Evolutionary conservation across 2,797 vertebrate species (phyloP).

Genomic region (Dicrostonyx torquatus): DNA sequence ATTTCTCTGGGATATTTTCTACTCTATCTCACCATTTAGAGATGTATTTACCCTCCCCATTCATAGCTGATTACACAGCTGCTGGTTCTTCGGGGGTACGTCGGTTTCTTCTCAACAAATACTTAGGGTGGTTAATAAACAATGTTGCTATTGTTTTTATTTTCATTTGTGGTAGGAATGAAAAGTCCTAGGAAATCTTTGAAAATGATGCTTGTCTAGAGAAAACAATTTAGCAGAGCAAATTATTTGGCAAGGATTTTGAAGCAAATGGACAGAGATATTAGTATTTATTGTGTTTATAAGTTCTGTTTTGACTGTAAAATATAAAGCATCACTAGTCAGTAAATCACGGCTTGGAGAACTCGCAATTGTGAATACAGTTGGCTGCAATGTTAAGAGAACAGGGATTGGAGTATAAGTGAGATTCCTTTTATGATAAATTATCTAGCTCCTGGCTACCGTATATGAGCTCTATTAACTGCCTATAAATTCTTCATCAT

Average conservation of each 20-base stretch:
- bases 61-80: neutral
- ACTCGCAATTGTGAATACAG: slow-evolving; percentile 82
- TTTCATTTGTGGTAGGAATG: slow-evolving; percentile 43
- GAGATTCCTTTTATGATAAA: slow-evolving; percentile 86
- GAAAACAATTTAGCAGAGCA: slow-evolving; percentile 54
- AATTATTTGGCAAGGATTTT: slow-evolving; percentile 66
- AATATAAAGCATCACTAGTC: slow-evolving; percentile 80
- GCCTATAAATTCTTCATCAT: slow-evolving; percentile 87
- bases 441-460: slow-evolving; percentile 87
- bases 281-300: slow-evolving; percentile 78
- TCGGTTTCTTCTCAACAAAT: slow-evolving; percentile 61
- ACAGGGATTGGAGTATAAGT: slow-evolving; percentile 82
- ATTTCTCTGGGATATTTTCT: slow-evolving; percentile 1
- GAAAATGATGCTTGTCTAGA: slow-evolving; percentile 48
- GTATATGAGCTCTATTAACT: slow-evolving; percentile 86
- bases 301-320: slow-evolving; percentile 78
- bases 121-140: slow-evolving; percentile 44
- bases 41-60: neutral
- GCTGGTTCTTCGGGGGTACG: slow-evolving; percentile 10
- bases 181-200: slow-evolving; percentile 64
- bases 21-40: slow-evolving; percentile 32
- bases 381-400: slow-evolving; percentile 82
- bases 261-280: slow-evolving; percentile 66
- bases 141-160: slow-evolving; percentile 51
- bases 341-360: slow-evolving; percentile 83